Conservation (phyloP, 2,797 vertebrate genomes). For the Melanotaenia pygmaea region DNA sequence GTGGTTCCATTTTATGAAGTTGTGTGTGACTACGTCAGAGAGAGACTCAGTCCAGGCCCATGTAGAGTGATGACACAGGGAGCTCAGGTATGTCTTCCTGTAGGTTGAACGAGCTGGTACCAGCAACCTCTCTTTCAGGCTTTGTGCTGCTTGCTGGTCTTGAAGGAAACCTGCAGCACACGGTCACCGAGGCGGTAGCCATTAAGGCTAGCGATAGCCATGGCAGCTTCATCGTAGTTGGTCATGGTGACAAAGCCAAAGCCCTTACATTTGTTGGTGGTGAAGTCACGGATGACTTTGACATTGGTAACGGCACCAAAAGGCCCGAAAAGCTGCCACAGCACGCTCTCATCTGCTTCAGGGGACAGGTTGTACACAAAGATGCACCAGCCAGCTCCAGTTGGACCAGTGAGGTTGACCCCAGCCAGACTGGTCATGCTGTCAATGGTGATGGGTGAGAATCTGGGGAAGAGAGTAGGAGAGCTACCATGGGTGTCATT, state of each 20-base stretch:
- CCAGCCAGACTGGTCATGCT: constrained; percentile 95
- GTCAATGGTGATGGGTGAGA: constrained; percentile 96
- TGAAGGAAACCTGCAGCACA: constrained; percentile 98
- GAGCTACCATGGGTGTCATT: constrained; percentile 98
- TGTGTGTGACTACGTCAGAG: constrained; percentile 78
- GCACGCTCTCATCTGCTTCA: constrained; percentile 95
- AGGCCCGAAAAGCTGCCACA: constrained; percentile 98
- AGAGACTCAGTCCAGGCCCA: constrained; percentile 88
- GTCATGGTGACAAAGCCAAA: constrained; percentile 99
- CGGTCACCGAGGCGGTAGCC: constrained; percentile 96
- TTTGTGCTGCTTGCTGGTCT: constrained; percentile 99
- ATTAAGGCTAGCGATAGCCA: constrained; percentile 98
- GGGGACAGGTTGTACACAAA: constrained; percentile 98
- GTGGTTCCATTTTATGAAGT: constrained; percentile 70
- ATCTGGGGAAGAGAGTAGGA: constrained; percentile 95
- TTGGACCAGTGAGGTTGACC: constrained; percentile 90
- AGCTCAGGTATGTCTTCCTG: constrained; percentile 75
- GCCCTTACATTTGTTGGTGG: constrained; percentile 99
- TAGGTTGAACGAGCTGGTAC: constrained; percentile 74
- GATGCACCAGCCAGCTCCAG: constrained; percentile 95
- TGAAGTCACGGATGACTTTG: constrained; percentile 97
- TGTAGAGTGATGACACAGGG: constrained; percentile 83
- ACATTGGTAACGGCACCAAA: constrained; percentile 97
- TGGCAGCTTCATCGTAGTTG: constrained; percentile 98
- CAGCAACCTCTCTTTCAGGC: constrained; percentile 85